Conservation (phyloP, 2,888 invertebrate species). For the Peribatodes rhomboidaria region DNA sequence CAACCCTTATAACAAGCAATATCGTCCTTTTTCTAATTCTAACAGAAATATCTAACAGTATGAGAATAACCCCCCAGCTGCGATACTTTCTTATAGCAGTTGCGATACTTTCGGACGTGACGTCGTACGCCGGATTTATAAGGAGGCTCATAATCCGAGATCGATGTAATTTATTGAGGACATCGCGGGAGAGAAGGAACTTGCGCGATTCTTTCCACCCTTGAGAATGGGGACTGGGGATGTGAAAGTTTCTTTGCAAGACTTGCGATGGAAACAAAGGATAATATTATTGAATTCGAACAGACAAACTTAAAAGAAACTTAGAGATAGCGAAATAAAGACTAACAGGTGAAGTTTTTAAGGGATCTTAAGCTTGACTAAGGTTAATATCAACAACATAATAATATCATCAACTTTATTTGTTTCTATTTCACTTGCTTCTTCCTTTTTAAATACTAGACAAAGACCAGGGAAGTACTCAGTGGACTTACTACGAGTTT, state of each 20-base stretch:
- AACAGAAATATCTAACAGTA: background rate
- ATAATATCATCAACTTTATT: too few relatives aligned
- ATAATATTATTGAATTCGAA: background rate
- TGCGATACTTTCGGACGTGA: conserved; percentile 41
- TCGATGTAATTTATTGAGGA: conserved; percentile 32
- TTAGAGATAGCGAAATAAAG: too few relatives aligned
- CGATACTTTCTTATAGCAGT: background rate
- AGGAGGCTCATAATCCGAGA: conserved; percentile 28
- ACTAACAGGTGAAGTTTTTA: too few relatives aligned
- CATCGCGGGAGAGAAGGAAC: conserved; percentile 8
- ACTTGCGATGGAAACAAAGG: background rate
- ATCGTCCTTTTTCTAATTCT: too few relatives aligned
- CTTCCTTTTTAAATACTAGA: too few relatives aligned
- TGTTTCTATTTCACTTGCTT: too few relatives aligned
- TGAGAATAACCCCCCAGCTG: conserved; percentile 14
- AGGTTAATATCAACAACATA: too few relatives aligned
- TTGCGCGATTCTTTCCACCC: background rate
- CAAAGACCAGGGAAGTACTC: too few relatives aligned
- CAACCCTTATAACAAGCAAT: background rate
- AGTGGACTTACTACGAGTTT: too few relatives aligned
- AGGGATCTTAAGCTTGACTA: too few relatives aligned
- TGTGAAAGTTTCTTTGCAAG: background rate
- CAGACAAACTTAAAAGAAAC: background rate
- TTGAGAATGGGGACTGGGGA: background rate
- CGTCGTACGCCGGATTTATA: conserved; percentile 25